Evolutionary conservation across 2,113 vertebrate species (phyloP), one percentile per base, ranked within the genome.

Genomic region (Clarias magur): DNA sequence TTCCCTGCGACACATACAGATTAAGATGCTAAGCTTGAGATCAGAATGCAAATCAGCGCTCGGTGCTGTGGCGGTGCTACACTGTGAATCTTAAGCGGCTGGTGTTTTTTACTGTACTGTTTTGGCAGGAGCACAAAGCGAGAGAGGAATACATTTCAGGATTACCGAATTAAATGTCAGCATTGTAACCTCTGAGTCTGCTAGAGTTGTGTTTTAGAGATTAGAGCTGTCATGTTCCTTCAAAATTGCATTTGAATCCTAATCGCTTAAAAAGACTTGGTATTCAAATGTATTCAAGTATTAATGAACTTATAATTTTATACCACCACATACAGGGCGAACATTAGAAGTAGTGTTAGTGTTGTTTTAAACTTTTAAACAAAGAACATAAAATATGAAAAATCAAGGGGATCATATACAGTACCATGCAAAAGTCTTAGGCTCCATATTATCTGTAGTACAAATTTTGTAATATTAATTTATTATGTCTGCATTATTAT

Each of bases 1-100:
- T 96, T 89, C 94, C 96, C 86, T 96, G 97, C 97, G 91, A 97
- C 97, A 85, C 97, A 98, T 75, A 97, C 76, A 86, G 76, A 86
- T 86, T 86, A 80, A 79, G 56, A 80, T 70, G 76, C 85, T 80
- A 48, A 86, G 85, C 76, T 86, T 25, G 48, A n/a, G 76, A 79
- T 59, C 85, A 80, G 85, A 86, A 86, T 86, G 85, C 85, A 80
- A 80, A 86, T 86, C 82, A 54, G 25, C 7, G 63, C 56, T 70
- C 85, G 25, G 76, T 19, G 12, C 53, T 80, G 85, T 57, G 53
- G 76, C 34, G 34, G 78, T 25, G 62, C 80, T 80, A 80, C 67
- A 57, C n/a, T 56, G 27, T 86, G 76, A 63, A 80, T 86, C 75
- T 70, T 80, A 70, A 86, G 76, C 59, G 68, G 23, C 56, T 68